These are phyloP conservation scores for Chymomyza procnemis DNA, from an alignment of 2,888 invertebrate genomes.

Conservation along the genomic window DNA sequence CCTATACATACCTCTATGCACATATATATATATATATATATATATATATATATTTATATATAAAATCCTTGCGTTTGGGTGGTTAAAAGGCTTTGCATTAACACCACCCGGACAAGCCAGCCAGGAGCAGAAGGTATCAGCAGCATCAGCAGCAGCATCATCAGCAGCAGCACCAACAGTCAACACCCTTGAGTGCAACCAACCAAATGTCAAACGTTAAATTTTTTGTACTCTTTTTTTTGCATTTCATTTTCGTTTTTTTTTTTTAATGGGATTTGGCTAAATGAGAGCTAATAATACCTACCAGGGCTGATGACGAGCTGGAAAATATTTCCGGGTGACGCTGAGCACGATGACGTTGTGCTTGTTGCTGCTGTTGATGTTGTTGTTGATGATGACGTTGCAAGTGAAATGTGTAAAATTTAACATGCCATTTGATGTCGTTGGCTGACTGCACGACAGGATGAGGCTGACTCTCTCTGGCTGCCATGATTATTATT, in stretches of 20 bases:
- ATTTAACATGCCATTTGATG: conserved; percentile 69
- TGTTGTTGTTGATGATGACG: neutral
- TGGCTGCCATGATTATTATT: conserved; percentile 69
- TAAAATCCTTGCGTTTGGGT: conserved; percentile 24
- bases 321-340: conserved; percentile 68
- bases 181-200: neutral
- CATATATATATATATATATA: neutral
- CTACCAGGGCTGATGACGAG: conserved; percentile 33
- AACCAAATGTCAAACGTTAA: conserved; percentile 7
- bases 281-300: conserved; percentile 72
- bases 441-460: conserved; percentile 21
- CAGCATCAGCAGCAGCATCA: neutral
- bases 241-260: conserved; percentile 12
- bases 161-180: neutral
- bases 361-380: no score
- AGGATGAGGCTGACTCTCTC: neutral
- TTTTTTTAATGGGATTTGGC: conserved; percentile 64
- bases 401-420: conserved; percentile 44
- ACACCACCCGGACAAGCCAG: conserved; percentile 45
- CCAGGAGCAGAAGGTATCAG: neutral
- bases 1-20: neutral
- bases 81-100: conserved; percentile 60
- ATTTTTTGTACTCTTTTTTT: conserved; percentile 1
- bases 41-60: neutral
- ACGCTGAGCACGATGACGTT: conserved; percentile 10